phyloP scores from a whole-genome alignment of 2,888 invertebrate species.

The Drosophila atripex region DNA sequence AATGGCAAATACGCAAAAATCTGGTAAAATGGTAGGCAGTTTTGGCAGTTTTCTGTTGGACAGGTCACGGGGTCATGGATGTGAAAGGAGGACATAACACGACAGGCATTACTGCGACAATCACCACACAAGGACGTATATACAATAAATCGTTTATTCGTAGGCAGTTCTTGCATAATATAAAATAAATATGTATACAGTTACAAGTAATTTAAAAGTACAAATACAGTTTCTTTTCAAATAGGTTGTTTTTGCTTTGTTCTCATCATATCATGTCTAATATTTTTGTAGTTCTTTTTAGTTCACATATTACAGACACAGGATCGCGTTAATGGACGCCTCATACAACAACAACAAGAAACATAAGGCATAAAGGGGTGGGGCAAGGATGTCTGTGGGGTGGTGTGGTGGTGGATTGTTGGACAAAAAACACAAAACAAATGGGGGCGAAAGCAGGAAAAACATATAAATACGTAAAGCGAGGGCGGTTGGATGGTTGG shows the following conservation, averaged over 20 bases:
- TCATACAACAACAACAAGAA: slow-evolving; percentile 32
- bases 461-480: slow-evolving; percentile 50
- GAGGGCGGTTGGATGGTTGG: slow-evolving; percentile 21
- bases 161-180: slow-evolving; percentile 80
- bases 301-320: slow-evolving; percentile 56
- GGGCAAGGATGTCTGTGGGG: not conserved
- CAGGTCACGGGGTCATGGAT: not conserved
- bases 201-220: slow-evolving; percentile 79
- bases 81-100: not conserved
- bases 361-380: slow-evolving; percentile 38
- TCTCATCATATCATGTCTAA: slow-evolving; percentile 36
- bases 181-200: slow-evolving; percentile 80
- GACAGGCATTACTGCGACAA: slow-evolving; percentile 18
- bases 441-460: slow-evolving; percentile 43
- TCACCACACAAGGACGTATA: slow-evolving; percentile 55
- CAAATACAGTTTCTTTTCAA: slow-evolving; percentile 76
- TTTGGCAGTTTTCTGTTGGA: not conserved
- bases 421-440: slow-evolving; percentile 27
- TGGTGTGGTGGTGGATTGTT: slow-evolving; percentile 26
- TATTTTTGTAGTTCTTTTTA: slow-evolving; percentile 54
- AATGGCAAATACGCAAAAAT: slow-evolving; percentile 62
- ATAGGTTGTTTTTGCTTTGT: slow-evolving; percentile 53
- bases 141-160: slow-evolving; percentile 80
- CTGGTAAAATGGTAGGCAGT: slow-evolving; percentile 52
- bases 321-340: slow-evolving; percentile 32